Evolutionary conservation across 1,140 invertebrate genomes (phyloP).

Genomic region (Camponotus pennsylvanicus): DNA sequence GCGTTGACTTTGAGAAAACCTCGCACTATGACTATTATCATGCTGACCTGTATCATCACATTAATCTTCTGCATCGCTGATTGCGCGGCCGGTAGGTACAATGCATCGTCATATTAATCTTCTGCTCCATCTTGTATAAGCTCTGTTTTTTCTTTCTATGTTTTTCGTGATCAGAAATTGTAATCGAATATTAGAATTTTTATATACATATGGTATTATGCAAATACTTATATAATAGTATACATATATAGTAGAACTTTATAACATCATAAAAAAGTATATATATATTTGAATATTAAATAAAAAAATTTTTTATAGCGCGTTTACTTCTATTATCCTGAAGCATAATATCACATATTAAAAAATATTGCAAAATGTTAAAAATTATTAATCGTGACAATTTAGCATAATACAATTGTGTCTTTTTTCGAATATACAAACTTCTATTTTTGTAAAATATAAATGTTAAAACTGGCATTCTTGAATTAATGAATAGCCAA

Average conservation of each 20-base stretch:
- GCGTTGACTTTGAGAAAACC: slow-evolving; percentile 51
- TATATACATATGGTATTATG: not conserved
- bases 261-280: not conserved
- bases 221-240: not conserved
- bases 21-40: slow-evolving; percentile 60
- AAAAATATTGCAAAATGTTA: not conserved
- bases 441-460: not conserved
- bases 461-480: not conserved
- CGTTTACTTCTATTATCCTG: not conserved
- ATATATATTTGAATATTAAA: not conserved
- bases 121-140: too few relatives aligned
- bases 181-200: not conserved
- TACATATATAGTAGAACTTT: not conserved
- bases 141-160: not conserved
- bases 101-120: not conserved
- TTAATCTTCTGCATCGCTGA: slow-evolving; percentile 73
- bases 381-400: not conserved
- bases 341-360: not conserved
- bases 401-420: not conserved
- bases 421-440: not conserved
- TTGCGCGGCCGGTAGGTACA: slow-evolving; percentile 72
- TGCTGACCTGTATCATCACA: slow-evolving; percentile 68
- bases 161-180: not conserved
- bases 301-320: not conserved
- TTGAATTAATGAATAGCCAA: not conserved